phyloP scores from a whole-genome alignment of 2,113 vertebrate genomes.

The Atherinomorus stipes region DNA sequence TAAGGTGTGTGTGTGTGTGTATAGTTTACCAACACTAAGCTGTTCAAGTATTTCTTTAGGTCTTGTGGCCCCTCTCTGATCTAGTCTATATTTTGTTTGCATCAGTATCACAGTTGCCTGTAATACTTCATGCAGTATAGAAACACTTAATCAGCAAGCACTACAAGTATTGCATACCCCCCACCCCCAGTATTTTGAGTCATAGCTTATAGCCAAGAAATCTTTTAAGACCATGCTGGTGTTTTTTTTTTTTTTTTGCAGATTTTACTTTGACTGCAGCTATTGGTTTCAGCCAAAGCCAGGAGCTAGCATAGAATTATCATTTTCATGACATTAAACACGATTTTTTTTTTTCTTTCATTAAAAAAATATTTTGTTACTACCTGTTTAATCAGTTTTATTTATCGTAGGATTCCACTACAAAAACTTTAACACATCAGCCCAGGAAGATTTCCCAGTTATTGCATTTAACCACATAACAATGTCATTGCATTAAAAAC shows the following conservation, averaged over 20 bases:
- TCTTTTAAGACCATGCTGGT: constrained; percentile 19
- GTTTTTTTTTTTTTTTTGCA: not conserved
- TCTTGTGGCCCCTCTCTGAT: constrained; percentile 21
- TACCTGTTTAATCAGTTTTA: too few species aligned
- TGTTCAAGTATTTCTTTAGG: constrained; percentile 23
- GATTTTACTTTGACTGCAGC: constrained; percentile 15
- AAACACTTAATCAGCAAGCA: constrained; percentile 39
- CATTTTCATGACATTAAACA: not conserved
- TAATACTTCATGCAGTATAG: constrained; percentile 37
- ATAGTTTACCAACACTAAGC: constrained; percentile 64
- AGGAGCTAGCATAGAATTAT: not conserved
- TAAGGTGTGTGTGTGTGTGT: constrained; percentile 39
- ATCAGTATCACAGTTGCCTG: constrained; percentile 44
- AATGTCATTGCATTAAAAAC: too few species aligned
- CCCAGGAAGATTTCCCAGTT: not conserved
- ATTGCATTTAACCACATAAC: too few species aligned
- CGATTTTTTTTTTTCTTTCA: too few species aligned
- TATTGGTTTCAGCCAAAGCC: constrained; percentile 1
- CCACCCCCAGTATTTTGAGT: constrained; percentile 49
- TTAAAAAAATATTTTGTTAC: too few species aligned
- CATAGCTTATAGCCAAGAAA: constrained; percentile 44
- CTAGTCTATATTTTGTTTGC: constrained; percentile 29
- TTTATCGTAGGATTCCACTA: too few species aligned
- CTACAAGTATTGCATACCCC: constrained; percentile 54
- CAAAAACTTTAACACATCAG: not conserved